Conservation (phyloP, 2,888 invertebrate genomes). For the Megastigmus dorsalis region DNA sequence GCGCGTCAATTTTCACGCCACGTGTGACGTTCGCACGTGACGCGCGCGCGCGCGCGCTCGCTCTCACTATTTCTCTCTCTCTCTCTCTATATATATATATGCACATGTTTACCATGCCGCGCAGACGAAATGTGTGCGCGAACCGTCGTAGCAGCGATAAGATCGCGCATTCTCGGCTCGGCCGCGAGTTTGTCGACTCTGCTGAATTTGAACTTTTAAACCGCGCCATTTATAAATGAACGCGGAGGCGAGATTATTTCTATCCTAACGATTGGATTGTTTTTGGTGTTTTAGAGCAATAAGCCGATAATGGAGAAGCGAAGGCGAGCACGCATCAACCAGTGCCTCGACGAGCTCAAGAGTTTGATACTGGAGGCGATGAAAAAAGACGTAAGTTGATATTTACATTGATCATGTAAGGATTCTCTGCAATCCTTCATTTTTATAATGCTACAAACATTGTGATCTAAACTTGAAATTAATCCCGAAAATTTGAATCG, state of each 20-base stretch:
- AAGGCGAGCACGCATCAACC: constrained; percentile 91
- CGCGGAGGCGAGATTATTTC: too few species aligned
- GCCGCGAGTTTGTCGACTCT: too few species aligned
- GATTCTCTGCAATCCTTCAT: too few species aligned
- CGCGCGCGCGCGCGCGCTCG: too few species aligned
- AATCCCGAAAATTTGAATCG: too few species aligned
- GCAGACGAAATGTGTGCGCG: too few species aligned
- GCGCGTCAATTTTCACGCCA: constrained; percentile 38
- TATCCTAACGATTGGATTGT: neutral
- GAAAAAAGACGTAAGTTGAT: constrained; percentile 91
- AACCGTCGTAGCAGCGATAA: constrained; percentile 17
- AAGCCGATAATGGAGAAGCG: constrained; percentile 96
- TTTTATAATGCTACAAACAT: too few species aligned
- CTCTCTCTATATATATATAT: too few species aligned
- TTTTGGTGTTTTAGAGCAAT: constrained; percentile 83
- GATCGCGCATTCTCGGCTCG: neutral
- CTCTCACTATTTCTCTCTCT: too few species aligned
- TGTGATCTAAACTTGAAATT: too few species aligned
- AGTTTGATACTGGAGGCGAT: constrained; percentile 88
- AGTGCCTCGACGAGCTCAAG: constrained; percentile 91
- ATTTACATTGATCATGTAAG: neutral
- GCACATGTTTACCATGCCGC: too few species aligned
- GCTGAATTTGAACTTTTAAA: neutral
- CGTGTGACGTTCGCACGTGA: constrained; percentile 46
- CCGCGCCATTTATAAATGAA: too few species aligned